Conservation (phyloP, 2,113 vertebrate species). For the Podilymbus podiceps region DNA sequence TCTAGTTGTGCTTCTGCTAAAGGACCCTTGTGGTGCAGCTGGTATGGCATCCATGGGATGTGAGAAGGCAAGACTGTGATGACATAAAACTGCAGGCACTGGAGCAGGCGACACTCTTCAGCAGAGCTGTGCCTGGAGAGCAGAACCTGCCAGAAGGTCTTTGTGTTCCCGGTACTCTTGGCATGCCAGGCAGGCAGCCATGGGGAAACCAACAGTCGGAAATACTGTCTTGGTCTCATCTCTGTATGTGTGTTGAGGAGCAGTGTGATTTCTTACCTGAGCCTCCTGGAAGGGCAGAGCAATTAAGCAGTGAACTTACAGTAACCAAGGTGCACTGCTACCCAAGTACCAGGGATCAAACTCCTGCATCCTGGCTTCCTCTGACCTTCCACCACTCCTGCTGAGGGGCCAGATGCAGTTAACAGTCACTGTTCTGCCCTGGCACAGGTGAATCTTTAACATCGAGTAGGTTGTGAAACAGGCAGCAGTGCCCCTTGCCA, state of each 20-base stretch:
- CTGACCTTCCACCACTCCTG: not conserved
- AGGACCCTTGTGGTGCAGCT: constrained; percentile 50
- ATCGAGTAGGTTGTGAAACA: not conserved
- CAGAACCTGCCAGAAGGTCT: not conserved
- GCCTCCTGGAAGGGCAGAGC: constrained; percentile 13
- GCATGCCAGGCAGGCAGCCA: not conserved
- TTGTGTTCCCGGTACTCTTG: not conserved
- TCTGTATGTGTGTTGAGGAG: not conserved
- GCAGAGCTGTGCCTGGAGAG: not conserved
- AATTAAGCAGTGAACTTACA: not conserved
- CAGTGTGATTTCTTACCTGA: constrained; percentile 19
- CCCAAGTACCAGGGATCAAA: constrained; percentile 22
- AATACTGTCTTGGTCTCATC: not conserved
- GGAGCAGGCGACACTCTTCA: not conserved
- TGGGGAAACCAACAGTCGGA: not conserved
- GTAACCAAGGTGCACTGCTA: not conserved
- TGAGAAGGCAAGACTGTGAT: not conserved
- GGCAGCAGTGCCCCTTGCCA: not conserved
- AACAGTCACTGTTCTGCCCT: not conserved
- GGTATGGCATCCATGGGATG: not conserved
- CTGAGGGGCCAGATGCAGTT: not conserved
- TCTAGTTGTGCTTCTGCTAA: constrained; percentile 75
- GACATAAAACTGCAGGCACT: not conserved
- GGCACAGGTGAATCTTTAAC: not conserved
- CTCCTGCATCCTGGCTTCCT: not conserved